phyloP scores from a whole-genome alignment of 1,140 invertebrate species.

The Bradysia coprophila region DNA sequence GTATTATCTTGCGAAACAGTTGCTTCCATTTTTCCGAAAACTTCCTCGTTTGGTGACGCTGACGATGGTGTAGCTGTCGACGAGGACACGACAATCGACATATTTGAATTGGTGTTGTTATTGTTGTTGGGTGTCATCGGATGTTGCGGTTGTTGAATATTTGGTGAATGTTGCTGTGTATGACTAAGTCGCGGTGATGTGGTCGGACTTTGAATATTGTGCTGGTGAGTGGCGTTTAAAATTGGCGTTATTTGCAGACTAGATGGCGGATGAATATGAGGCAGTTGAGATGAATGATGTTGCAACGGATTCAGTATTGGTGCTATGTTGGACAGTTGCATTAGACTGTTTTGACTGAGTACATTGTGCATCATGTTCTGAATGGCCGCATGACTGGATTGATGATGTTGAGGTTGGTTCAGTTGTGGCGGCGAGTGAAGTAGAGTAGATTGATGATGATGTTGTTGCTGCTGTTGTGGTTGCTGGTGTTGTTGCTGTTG shows the following conservation, averaged over 20 bases:
- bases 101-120: neutral
- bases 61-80: neutral
- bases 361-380: constrained; percentile 5
- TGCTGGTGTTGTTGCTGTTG: constrained; percentile 1
- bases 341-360: constrained; percentile 9
- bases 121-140: neutral
- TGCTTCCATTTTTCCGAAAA: neutral
- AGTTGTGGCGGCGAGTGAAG: neutral
- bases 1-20: neutral
- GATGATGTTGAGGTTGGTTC: neutral
- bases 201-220: constrained; percentile 9
- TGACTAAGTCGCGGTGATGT: neutral
- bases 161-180: neutral
- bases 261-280: constrained; percentile 10
- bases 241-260: constrained; percentile 7
- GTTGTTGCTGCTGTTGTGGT: constrained; percentile 1
- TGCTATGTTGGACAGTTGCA: constrained; percentile 13
- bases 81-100: neutral
- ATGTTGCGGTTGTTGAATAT: neutral
- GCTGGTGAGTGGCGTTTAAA: constrained; percentile 8
- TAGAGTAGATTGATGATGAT: neutral
- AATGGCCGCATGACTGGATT: neutral
- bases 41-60: constrained; percentile 1
- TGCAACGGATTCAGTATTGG: constrained; percentile 4
- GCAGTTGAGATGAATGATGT: constrained; percentile 9